Conservation (phyloP, 2,888 invertebrate species). For the Thymelicus sylvestris region DNA sequence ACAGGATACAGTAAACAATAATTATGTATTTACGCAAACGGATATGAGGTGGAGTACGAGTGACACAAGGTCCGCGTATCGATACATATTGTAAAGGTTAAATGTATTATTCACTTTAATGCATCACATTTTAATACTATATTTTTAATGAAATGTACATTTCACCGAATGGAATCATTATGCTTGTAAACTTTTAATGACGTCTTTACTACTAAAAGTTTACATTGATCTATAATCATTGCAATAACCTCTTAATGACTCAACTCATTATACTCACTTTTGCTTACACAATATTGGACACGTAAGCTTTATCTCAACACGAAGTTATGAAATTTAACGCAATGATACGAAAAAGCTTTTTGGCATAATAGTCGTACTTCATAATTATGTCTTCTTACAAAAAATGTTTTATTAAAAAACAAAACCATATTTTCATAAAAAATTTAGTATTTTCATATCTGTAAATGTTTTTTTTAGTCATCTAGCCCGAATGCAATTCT, state of each 20-base stretch:
- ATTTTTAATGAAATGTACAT: conserved; percentile 6
- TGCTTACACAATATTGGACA: neutral
- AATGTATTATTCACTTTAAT: conserved; percentile 46
- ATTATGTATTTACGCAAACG: conserved; percentile 53
- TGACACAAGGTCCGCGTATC: conserved; percentile 47
- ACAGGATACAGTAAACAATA: conserved; percentile 32
- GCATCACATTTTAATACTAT: neutral
- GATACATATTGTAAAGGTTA: conserved; percentile 45
- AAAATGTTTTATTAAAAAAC: too few species aligned
- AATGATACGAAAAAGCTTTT: neutral
- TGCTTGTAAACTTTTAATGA: neutral
- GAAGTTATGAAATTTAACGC: neutral
- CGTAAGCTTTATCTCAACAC: neutral
- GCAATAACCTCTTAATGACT: conserved; percentile 1
- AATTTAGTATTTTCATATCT: too few species aligned
- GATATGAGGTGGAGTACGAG: conserved; percentile 46
- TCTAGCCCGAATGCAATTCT: too few species aligned
- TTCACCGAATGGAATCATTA: conserved; percentile 14
- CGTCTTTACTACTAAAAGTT: conserved; percentile 7
- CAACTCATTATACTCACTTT: neutral
- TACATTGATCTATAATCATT: neutral
- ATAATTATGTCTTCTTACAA: too few species aligned
- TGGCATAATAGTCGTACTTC: too few species aligned
- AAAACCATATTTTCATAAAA: too few species aligned
- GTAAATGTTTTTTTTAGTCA: too few species aligned